A percentile compares a stretch with the other conserved stretches of the same genome.
Conservation (phyloP, 2,888 invertebrate species). For the Keiferia lycopersicella region DNA sequence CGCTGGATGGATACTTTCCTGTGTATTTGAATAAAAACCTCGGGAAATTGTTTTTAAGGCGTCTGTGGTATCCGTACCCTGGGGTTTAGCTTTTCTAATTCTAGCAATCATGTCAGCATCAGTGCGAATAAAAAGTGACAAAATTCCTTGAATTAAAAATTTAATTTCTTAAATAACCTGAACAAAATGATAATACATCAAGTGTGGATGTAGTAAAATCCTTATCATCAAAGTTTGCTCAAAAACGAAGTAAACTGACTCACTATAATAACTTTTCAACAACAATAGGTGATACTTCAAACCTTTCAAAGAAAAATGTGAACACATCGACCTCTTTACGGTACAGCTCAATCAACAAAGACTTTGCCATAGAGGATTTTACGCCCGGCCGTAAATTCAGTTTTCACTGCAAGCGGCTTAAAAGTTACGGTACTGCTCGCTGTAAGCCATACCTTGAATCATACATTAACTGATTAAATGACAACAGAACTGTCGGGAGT, state of each 20-base stretch:
- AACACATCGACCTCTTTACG: background rate
- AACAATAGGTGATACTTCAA: background rate
- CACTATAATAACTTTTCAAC: background rate
- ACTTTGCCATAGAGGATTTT: background rate
- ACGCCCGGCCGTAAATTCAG: conserved; percentile 18
- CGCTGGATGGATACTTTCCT: background rate
- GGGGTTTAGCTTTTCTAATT: background rate
- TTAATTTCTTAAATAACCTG: too few relatives aligned
- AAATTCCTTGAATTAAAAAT: too few relatives aligned
- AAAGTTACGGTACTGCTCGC: conserved; percentile 51
- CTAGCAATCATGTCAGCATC: background rate
- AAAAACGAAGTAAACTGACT: too few relatives aligned
- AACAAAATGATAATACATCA: too few relatives aligned
- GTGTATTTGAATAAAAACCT: background rate
- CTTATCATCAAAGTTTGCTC: too few relatives aligned
- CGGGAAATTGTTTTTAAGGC: too few relatives aligned
- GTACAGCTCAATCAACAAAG: conserved; percentile 13
- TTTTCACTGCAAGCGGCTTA: conserved; percentile 35
- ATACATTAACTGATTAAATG: conserved; percentile 75
- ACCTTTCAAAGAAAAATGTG: background rate
- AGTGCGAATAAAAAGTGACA: too few relatives aligned
- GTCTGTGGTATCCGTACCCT: too few relatives aligned
- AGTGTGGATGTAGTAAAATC: too few relatives aligned
- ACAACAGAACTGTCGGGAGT: conserved; percentile 43
- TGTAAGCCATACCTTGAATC: conserved; percentile 59